Conservation (phyloP, 2,113 vertebrate species). For the Callionymus lyra region DNA sequence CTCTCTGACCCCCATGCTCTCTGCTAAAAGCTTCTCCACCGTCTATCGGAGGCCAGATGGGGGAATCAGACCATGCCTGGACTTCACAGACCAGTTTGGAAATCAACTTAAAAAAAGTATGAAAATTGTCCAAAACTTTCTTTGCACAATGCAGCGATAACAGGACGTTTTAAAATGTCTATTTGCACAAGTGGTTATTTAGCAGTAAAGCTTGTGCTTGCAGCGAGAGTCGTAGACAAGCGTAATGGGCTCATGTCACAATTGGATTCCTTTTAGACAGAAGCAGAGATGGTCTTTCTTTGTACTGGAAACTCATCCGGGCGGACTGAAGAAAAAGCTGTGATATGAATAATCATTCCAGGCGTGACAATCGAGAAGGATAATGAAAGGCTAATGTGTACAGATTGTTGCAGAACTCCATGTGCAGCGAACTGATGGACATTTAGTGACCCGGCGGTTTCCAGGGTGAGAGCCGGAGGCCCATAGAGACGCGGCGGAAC, state of each 20-base stretch:
- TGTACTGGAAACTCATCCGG: too few species aligned
- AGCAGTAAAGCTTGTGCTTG: slow-evolving; percentile 8
- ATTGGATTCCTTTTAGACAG: neutral
- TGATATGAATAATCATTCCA: slow-evolving; percentile 6
- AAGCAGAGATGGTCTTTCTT: too few species aligned
- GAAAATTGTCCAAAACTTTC: slow-evolving; percentile 14
- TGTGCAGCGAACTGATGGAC: slow-evolving; percentile 1
- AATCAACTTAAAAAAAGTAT: slow-evolving; percentile 20
- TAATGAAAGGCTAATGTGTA: slow-evolving; percentile 1
- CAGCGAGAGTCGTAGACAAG: slow-evolving; percentile 5
- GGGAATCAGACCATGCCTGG: slow-evolving; percentile 7
- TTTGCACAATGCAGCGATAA: slow-evolving; percentile 13
- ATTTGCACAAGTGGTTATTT: neutral
- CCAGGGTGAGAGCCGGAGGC: slow-evolving; percentile 11
- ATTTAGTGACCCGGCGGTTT: slow-evolving; percentile 15
- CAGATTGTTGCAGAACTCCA: neutral
- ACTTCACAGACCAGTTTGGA: slow-evolving; percentile 15
- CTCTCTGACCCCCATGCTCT: slow-evolving; percentile 6
- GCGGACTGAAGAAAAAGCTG: neutral
- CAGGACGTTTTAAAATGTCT: slow-evolving; percentile 12
- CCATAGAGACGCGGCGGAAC: neutral
- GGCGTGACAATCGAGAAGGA: too few species aligned
- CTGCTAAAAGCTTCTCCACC: slow-evolving; percentile 29
- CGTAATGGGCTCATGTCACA: slow-evolving; percentile 34
- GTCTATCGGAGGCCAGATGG: slow-evolving; percentile 29